Percentiles rank a stretch among this genome's conserved stretches.
phyloP scores from a whole-genome alignment of 2,113 vertebrate species.

The Campylorhamphus procurvoides region DNA sequence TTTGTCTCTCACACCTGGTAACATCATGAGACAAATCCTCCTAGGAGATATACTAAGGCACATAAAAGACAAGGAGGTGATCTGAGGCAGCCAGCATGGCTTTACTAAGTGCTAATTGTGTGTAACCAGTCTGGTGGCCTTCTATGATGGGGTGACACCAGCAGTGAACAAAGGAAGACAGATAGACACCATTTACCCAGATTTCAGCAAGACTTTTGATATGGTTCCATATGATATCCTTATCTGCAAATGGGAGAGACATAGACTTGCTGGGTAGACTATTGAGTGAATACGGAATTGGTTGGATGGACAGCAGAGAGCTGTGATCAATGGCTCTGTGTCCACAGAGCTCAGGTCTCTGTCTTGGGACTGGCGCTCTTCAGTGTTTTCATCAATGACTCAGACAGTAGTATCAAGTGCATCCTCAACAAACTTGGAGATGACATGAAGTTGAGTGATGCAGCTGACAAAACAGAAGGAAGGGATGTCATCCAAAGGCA shows the following conservation, averaged over 20 bases:
- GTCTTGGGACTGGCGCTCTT: not conserved
- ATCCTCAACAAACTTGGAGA: not conserved
- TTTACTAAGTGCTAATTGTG: not conserved
- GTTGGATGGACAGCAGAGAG: not conserved
- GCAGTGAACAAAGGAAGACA: fast-evolving
- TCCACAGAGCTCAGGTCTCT: not conserved
- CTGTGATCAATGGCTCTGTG: no score
- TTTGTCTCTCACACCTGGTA: not conserved
- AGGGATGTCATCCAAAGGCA: not conserved
- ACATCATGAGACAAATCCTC: not conserved
- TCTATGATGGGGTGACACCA: fast-evolving
- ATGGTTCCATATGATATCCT: not conserved
- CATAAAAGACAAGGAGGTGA: not conserved
- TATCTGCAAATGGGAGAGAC: not conserved
- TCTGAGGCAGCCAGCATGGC: fast-evolving
- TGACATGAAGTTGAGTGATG: not conserved
- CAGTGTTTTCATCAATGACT: fast-evolving
- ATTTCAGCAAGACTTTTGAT: not conserved
- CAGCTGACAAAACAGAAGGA: not conserved
- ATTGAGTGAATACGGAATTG: not conserved
- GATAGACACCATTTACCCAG: not conserved
- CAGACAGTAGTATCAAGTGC: fast-evolving
- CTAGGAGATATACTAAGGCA: not conserved
- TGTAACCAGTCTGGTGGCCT: not conserved
- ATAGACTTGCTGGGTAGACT: not conserved